Base-by-base conservation (phyloP, 2,797 vertebrate species). In the Hephaestus fuliginosus region DNA sequence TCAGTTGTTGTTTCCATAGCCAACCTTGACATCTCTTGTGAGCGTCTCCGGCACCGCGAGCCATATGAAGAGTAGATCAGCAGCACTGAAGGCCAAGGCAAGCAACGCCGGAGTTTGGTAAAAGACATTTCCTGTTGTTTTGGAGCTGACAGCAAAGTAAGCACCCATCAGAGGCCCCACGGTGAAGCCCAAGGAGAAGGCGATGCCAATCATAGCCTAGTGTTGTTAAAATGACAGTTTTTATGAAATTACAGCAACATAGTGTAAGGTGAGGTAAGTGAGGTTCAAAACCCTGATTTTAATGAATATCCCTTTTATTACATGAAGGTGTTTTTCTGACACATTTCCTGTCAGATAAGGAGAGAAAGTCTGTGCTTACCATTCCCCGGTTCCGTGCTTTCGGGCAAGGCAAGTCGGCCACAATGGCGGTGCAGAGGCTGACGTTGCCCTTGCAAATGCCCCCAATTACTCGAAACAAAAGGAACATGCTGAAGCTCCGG, bases 391-490 rank as follows among this genome's bases (percentile, higher is more conserved):
- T 97, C 48, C 97, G 96, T 74, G 97, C 96, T 62, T 96, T 96
- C 0, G 96, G 95, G 25, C 95, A 97, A 3, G 94, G 93, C 82
- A 99, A 77, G 89, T 99, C 98, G 0, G 98, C 98, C 12, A 99
- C 91, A 4, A 99, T 83, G 73, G 98, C 98, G 0, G 97, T 97
- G 94, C 95, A 98, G 73, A 99, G 97, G 92, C 97, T 98, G 84
- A 99, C 97, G 14, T 99, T 99, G 60, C 97, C 97, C 90, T 98
- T 99, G 92, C 96, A 98, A 86, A 99, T 90, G 48, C 98, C 98
- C 20, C 97, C 97, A 17, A 99, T 88, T 22, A 97, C 92, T 70
- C 98, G 96, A 89, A 98, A 99, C 89, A 97, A 94, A 75, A 99
- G 97, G 88, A 99, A 99, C 88, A 97, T 64, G n/a, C 93, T 92